Evolutionary conservation across 2,113 vertebrate species (phyloP).

Genomic region (Elgaria multicarinata): DNA sequence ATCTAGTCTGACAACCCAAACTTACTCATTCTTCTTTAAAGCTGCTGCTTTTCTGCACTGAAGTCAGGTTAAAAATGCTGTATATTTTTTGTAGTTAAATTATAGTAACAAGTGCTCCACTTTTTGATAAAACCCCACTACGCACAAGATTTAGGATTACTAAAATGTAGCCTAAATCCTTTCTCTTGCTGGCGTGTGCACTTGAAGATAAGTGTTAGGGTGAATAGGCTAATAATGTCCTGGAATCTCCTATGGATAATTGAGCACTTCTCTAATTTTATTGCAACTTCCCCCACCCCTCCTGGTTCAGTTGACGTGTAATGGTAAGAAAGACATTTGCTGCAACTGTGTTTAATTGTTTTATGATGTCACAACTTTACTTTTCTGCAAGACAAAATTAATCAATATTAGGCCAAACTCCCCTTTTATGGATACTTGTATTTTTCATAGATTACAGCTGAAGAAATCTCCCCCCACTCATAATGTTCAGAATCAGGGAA

Average conservation of each 20-base stretch:
- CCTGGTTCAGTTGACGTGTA: slow-evolving; percentile 60
- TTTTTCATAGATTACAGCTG: slow-evolving; percentile 10
- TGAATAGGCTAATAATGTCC: slow-evolving; percentile 63
- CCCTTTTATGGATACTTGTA: not conserved
- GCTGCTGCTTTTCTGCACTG: slow-evolving; percentile 35
- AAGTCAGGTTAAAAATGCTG: slow-evolving; percentile 47
- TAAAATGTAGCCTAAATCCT: slow-evolving; percentile 67
- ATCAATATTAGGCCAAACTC: not conserved
- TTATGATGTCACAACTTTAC: slow-evolving; percentile 34
- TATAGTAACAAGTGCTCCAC: slow-evolving; percentile 66
- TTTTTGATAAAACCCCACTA: slow-evolving; percentile 64
- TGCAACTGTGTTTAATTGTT: slow-evolving; percentile 21
- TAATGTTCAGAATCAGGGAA: not conserved
- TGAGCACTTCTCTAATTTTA: slow-evolving; percentile 63
- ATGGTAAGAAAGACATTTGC: slow-evolving; percentile 14
- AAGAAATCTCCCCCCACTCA: not conserved
- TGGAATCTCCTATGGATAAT: slow-evolving; percentile 58
- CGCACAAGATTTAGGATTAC: slow-evolving; percentile 73
- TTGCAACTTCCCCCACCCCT: slow-evolving; percentile 25
- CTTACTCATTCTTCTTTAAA: slow-evolving; percentile 14
- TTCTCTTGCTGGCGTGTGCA: slow-evolving; percentile 60
- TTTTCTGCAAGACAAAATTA: not conserved
- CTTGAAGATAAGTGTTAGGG: slow-evolving; percentile 70
- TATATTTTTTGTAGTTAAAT: slow-evolving; percentile 54
- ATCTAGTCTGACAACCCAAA: slow-evolving; percentile 58